These are phyloP conservation scores for Drosophila mayri DNA, from an alignment of 1,140 invertebrate species.

Conservation along the genomic window DNA sequence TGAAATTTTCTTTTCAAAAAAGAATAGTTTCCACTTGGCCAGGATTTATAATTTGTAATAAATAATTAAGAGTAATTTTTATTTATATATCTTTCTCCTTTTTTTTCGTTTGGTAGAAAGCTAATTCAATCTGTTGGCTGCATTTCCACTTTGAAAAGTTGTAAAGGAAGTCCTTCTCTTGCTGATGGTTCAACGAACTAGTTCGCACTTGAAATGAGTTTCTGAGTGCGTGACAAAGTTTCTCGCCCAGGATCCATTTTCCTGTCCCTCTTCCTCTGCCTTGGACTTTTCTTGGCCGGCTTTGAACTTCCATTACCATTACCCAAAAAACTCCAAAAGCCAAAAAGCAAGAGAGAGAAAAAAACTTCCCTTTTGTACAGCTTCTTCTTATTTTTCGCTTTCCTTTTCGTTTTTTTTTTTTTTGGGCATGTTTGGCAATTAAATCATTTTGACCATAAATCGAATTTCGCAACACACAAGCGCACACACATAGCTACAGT, in stretches of 20 bases:
- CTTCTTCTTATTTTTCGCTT: not conserved
- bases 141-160: constrained; percentile 8
- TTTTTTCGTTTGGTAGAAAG: not conserved
- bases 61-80: too few relatives aligned
- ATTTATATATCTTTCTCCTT: too few relatives aligned
- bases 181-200: constrained; percentile 15
- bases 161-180: not conserved
- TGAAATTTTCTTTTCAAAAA: too few relatives aligned
- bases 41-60: too few relatives aligned
- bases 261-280: not conserved
- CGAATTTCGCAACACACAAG: constrained; percentile 57
- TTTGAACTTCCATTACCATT: constrained; percentile 44
- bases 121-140: constrained; percentile 8
- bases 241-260: constrained; percentile 29
- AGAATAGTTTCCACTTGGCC: too few relatives aligned
- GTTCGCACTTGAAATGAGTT: constrained; percentile 51
- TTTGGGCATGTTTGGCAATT: constrained; percentile 66
- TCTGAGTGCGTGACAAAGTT: constrained; percentile 44
- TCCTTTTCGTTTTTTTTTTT: constrained; percentile 7
- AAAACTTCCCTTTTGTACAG: not conserved
- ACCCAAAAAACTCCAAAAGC: constrained; percentile 19
- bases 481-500: constrained; percentile 29
- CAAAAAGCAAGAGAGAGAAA: constrained; percentile 3
- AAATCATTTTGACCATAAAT: constrained; percentile 75
- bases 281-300: constrained; percentile 23